Evolutionary conservation across 1,140 invertebrate species (phyloP).

Genomic region (Physella acuta): DNA sequence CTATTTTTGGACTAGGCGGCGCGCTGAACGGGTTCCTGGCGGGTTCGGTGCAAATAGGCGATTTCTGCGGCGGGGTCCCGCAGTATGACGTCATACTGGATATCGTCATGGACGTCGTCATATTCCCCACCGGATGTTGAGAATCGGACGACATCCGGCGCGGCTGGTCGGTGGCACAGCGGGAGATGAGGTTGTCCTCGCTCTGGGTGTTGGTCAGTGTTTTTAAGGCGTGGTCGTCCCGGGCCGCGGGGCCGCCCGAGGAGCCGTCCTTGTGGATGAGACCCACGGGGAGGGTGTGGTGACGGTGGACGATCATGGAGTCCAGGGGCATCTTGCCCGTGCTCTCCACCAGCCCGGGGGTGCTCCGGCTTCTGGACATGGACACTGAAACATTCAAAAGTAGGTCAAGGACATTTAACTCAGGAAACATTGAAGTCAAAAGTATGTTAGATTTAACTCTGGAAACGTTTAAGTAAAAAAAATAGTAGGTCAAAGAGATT

Average conservation of each 20-base stretch:
- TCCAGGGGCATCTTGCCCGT: constrained; percentile 82
- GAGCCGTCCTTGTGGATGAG: constrained; percentile 34
- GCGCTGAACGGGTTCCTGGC: constrained; percentile 48
- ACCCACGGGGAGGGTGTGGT: constrained; percentile 65
- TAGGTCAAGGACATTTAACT: no score
- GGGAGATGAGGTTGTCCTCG: constrained; percentile 32
- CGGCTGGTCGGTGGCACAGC: constrained; percentile 24
- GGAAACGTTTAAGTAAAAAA: no score
- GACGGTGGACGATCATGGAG: constrained; percentile 69
- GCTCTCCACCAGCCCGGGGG: constrained; percentile 91
- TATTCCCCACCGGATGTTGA: constrained; percentile 34
- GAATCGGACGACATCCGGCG: constrained; percentile 26
- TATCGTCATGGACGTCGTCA: constrained; percentile 44
- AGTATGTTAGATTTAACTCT: no score
- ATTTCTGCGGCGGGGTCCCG: constrained; percentile 44
- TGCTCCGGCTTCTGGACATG: constrained; percentile 90
- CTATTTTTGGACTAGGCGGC: constrained; percentile 29
- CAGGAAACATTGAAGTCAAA: not conserved
- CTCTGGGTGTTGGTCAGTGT: constrained; percentile 31
- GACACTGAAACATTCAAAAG: constrained; percentile 68
- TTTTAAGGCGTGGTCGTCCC: constrained; percentile 13
- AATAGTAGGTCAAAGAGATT: no score
- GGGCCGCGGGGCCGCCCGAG: not conserved
- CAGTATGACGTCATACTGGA: constrained; percentile 48
- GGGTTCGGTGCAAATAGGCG: constrained; percentile 41